Evolutionary conservation across 2,797 vertebrate species (phyloP).

Genomic region (Trichosurus vulpecula): DNA sequence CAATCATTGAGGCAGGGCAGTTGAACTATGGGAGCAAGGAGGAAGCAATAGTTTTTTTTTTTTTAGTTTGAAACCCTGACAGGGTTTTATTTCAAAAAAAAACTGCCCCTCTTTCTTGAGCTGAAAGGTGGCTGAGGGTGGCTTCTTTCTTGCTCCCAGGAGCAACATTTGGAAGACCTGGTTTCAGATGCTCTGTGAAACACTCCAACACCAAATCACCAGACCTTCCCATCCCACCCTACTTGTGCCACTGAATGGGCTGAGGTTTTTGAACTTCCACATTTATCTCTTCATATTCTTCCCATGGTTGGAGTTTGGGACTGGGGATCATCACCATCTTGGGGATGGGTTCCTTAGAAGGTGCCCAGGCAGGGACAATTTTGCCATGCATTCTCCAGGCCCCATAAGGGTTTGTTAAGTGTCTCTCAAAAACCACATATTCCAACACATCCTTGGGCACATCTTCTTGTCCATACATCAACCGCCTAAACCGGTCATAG

Average conservation of each 20-base stretch:
- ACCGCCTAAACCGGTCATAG: slow-evolving; percentile 94
- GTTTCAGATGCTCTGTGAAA: slow-evolving; percentile 12
- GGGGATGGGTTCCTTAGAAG: slow-evolving; percentile 91
- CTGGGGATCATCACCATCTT: slow-evolving; percentile 94
- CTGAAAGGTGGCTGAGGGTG: neutral
- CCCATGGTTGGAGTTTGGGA: slow-evolving; percentile 85
- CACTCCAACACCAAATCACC: neutral
- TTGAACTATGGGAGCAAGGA: neutral
- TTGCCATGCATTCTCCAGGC: slow-evolving; percentile 95
- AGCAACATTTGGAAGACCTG: neutral
- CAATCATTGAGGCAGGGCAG: neutral
- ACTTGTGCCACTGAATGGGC: slow-evolving; percentile 83
- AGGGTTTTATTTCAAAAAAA: slow-evolving; percentile 59
- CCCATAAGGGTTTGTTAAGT: slow-evolving; percentile 92
- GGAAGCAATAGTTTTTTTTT: too few species aligned
- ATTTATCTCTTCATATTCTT: slow-evolving; percentile 86
- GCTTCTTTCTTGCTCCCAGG: neutral
- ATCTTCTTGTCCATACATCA: slow-evolving; percentile 93
- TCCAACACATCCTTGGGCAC: slow-evolving; percentile 93
- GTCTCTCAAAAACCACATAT: slow-evolving; percentile 94
- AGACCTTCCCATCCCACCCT: slow-evolving; percentile 6
- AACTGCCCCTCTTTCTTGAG: neutral
- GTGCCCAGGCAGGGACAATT: slow-evolving; percentile 94
- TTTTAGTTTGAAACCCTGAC: neutral
- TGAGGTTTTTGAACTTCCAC: slow-evolving; percentile 81